A percentile compares a stretch with the other conserved stretches of the same genome.
phyloP scores from a whole-genome alignment of 37 sponge, comb jelly and placozoan species.

The Beroe forskalii region DNA sequence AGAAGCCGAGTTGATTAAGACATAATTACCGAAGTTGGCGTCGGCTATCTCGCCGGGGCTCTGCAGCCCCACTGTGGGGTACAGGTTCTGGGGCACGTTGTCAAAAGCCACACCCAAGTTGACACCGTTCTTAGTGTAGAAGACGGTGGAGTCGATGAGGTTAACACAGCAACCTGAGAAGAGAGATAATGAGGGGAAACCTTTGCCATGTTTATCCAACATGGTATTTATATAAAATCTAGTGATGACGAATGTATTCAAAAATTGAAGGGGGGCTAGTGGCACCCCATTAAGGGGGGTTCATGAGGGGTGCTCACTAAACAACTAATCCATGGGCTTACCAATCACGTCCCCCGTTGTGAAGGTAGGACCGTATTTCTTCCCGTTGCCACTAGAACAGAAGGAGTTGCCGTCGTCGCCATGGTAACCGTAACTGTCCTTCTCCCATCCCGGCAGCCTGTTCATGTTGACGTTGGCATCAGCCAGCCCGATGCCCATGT shows the following conservation, averaged over 20 bases:
- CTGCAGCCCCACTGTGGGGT: slow-evolving; percentile 94
- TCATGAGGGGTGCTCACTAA: neutral
- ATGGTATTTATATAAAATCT: too few relatives aligned
- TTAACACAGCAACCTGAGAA: slow-evolving; percentile 88
- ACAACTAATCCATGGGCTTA: neutral
- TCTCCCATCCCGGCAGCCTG: slow-evolving; percentile 97
- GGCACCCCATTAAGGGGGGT: too few relatives aligned
- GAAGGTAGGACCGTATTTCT: slow-evolving; percentile 94
- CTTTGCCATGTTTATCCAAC: too few relatives aligned
- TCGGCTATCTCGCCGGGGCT: slow-evolving; percentile 93
- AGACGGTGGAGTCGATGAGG: slow-evolving; percentile 81
- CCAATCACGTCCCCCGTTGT: slow-evolving; percentile 93
- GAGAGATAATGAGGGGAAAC: neutral
- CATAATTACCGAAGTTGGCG: slow-evolving; percentile 85
- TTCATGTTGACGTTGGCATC: slow-evolving; percentile 76
- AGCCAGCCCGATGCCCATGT: slow-evolving; percentile 89
- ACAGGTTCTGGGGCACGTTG: slow-evolving; percentile 71
- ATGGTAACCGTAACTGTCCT: slow-evolving; percentile 98
- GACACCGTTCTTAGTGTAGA: slow-evolving; percentile 99
- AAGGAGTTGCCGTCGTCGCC: slow-evolving; percentile 97
- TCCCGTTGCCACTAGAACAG: slow-evolving; percentile 79
- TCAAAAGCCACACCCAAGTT: slow-evolving; percentile 74
- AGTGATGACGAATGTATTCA: too few relatives aligned
- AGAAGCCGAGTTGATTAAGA: neutral
- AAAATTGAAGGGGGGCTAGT: too few relatives aligned